These are phyloP conservation scores for Zaprionus gabonicus DNA, from an alignment of 1,140 invertebrate genomes.

Conservation along the genomic window DNA sequence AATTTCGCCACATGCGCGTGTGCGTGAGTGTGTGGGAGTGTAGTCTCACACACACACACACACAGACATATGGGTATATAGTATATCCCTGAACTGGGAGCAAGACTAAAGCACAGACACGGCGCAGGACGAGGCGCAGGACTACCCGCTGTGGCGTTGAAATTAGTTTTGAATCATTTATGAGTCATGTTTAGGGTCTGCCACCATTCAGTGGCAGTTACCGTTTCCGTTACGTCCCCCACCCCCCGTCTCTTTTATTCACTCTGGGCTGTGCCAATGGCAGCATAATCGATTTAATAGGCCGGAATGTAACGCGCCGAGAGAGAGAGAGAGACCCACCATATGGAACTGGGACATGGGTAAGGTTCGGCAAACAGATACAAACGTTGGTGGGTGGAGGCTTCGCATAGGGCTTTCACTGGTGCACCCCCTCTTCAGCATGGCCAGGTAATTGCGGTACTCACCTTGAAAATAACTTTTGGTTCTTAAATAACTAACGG, in stretches of 20 bases:
- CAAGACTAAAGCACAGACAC: conserved; percentile 26
- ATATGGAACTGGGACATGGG: conserved; percentile 38
- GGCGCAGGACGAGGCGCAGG: conserved; percentile 39
- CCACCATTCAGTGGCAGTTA: conserved; percentile 45
- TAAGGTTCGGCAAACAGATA: background rate
- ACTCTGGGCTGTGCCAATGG: conserved; percentile 7
- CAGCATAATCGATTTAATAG: conserved; percentile 80
- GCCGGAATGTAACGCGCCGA: conserved; percentile 65
- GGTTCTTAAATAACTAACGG: conserved; percentile 98
- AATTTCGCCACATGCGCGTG: conserved; percentile 64
- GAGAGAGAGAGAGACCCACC: conserved; percentile 27
- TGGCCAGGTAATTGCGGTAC: conserved; percentile 58
- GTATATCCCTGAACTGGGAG: conserved; percentile 24
- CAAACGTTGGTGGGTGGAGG: background rate
- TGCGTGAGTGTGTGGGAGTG: conserved; percentile 34
- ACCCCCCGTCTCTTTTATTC: background rate
- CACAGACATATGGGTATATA: background rate
- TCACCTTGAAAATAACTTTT: conserved; percentile 99
- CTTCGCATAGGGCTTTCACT: conserved; percentile 13
- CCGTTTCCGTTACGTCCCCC: background rate
- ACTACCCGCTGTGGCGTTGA: conserved; percentile 69
- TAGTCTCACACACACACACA: background rate
- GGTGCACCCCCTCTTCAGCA: background rate
- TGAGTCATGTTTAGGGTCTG: conserved; percentile 79
- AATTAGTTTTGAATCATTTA: conserved; percentile 83